Evolutionary conservation across 1,140 invertebrate genomes (phyloP).

Genomic region (Dendroctonus ponderosae): DNA sequence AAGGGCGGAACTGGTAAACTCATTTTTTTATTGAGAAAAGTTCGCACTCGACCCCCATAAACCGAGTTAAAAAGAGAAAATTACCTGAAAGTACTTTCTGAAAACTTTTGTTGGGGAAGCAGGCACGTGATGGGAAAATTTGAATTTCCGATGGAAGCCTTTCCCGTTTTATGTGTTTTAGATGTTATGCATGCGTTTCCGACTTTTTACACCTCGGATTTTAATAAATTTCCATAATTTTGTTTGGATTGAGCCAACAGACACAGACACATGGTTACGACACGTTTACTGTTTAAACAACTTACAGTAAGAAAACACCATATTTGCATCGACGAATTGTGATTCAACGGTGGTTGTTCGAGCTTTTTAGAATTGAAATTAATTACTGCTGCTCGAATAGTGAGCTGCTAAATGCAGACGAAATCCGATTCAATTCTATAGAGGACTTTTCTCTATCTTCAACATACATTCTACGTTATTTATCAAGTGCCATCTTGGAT

Average conservation of each 20-base stretch:
- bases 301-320: not conserved
- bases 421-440: too few relatives aligned
- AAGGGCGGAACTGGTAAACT: too few relatives aligned
- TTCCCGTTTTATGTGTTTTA: constrained; percentile 23
- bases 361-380: too few relatives aligned
- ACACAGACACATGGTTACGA: constrained; percentile 1
- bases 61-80: constrained; percentile 7
- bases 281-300: constrained; percentile 9
- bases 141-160: constrained; percentile 18
- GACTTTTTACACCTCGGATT: constrained; percentile 27
- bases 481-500: too few relatives aligned
- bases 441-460: too few relatives aligned
- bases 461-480: too few relatives aligned
- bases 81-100: constrained; percentile 7
- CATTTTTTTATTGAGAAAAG: too few relatives aligned
- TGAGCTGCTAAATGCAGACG: too few relatives aligned
- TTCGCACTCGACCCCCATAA: too few relatives aligned
- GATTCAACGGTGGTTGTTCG: too few relatives aligned
- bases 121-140: constrained; percentile 23
- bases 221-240: constrained; percentile 31
- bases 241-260: constrained; percentile 24
- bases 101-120: constrained; percentile 15
- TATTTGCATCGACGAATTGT: not conserved
- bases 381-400: too few relatives aligned
- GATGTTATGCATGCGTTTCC: constrained; percentile 24